Percentiles rank a stretch among this genome's conserved stretches.
Evolutionary conservation across 2,888 invertebrate genomes (phyloP).

Genomic region (Morinoia aosen): DNA sequence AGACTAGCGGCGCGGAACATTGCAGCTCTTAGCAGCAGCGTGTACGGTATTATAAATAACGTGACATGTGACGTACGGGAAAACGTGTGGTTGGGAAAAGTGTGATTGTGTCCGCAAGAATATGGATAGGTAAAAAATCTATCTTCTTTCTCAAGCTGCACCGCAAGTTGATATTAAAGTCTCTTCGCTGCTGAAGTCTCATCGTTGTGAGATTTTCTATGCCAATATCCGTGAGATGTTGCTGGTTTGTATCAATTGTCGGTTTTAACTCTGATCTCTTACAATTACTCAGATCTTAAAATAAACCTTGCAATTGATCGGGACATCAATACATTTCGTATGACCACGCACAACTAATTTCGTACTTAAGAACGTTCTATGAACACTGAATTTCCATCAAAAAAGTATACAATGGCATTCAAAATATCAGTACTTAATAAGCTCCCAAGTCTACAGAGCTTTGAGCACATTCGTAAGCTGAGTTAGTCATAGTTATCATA

Average conservation of each 20-base stretch:
- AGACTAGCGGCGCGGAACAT: no score
- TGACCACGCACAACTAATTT: neutral
- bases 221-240: neutral
- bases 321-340: neutral
- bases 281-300: neutral
- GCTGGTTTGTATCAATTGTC: neutral
- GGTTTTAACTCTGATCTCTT: neutral
- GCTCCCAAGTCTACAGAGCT: no score
- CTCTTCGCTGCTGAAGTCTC: neutral
- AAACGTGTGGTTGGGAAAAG: no score
- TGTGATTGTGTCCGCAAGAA: neutral
- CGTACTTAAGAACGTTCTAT: no score
- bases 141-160: neutral
- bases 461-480: no score
- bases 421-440: neutral
- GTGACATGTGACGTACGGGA: no score
- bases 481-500: no score
- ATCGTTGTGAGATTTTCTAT: neutral
- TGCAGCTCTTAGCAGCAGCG: no score
- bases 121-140: neutral
- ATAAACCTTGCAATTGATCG: neutral
- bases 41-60: no score
- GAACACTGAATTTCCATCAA: neutral
- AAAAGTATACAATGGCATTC: neutral
- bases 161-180: no score